Evolutionary conservation across 2,888 invertebrate species (phyloP), one percentile per base, ranked within the genome.

Genomic region (Pantelozetes paolii): DNA sequence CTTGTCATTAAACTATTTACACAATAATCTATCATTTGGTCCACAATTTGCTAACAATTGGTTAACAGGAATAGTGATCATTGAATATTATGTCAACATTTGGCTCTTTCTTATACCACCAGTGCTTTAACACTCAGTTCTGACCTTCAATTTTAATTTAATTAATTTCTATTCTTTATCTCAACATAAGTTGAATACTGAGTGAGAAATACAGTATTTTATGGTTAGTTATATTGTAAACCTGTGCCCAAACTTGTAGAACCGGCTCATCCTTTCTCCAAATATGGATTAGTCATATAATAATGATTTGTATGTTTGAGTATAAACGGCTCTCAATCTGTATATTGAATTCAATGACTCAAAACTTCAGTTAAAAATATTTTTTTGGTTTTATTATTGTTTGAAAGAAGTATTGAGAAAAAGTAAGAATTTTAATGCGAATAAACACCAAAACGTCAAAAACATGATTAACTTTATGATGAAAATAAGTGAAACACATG

Each of bases 231-330:
- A 30, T 32, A 26, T 32, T 1, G 32, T 62, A 13, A 8, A 32
- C 11, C 32, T 54, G 54, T 13, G 54, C 11, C 9, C 32, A 67
- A 67, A 67, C n/a, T 67, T 36, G 67, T 67, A 67, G 23, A 67
- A 67, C 67, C 11, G 67, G 67, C 67, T 67, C 67, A 67, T 67
- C 67, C 67, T 67, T 67, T 40, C 36, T 40, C 67, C 67, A 67
- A 67, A 67, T 67, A 67, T 40, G 67, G 67, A 40, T 67, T 23
- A 67, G 32, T 32, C 32, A 32, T 62, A 62, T 32, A 18, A 32
- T 28, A 28, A 57, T 28, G 13, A 57, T 57, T 23, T 54, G 9
- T 5, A 20, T 13, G 13, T 23, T 57, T 23, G 11, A 62, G 3
- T 18, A 15, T 32, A 67, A 40, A 42, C 36, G 59, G 59, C 11